A percentile compares a stretch with the other conserved stretches of the same genome.
Conservation (phyloP, 2,113 vertebrate genomes). For the Turdus rufiventris region DNA sequence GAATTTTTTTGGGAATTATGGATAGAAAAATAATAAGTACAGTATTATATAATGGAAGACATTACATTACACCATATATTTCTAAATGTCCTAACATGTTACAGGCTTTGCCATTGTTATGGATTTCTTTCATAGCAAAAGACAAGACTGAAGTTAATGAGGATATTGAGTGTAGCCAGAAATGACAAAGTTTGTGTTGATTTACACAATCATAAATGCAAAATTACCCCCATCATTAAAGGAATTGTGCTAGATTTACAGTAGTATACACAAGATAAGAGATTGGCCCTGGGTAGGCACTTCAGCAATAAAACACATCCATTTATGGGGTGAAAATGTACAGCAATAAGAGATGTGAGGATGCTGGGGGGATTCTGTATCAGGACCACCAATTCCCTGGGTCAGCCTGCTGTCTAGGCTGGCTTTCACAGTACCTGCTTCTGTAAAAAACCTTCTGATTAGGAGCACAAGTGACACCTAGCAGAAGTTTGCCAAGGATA, state of each 20-base stretch:
- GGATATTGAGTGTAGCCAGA: not conserved
- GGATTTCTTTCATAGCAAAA: not conserved
- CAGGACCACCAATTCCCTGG: not conserved
- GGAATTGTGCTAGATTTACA: not conserved
- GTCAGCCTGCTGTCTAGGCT: not conserved
- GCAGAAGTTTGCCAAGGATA: not conserved
- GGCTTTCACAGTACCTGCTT: not conserved
- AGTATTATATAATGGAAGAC: not conserved
- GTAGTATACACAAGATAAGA: not conserved
- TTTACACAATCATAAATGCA: slow-evolving; percentile 16
- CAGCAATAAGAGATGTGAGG: not conserved
- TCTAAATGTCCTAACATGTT: not conserved
- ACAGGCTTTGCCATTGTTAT: not conserved
- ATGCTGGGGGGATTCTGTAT: not conserved
- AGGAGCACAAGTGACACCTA: fast-evolving
- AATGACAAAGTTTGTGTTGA: not conserved
- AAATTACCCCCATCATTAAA: not conserved
- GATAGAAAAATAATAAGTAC: not conserved
- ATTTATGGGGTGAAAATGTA: not conserved
- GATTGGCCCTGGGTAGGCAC: not conserved
- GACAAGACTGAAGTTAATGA: not conserved
- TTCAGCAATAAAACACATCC: not conserved
- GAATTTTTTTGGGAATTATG: not conserved
- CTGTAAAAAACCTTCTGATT: not conserved
- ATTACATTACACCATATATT: not conserved